Conservation (phyloP, 2,797 vertebrate species). For the Anas bernieri region DNA sequence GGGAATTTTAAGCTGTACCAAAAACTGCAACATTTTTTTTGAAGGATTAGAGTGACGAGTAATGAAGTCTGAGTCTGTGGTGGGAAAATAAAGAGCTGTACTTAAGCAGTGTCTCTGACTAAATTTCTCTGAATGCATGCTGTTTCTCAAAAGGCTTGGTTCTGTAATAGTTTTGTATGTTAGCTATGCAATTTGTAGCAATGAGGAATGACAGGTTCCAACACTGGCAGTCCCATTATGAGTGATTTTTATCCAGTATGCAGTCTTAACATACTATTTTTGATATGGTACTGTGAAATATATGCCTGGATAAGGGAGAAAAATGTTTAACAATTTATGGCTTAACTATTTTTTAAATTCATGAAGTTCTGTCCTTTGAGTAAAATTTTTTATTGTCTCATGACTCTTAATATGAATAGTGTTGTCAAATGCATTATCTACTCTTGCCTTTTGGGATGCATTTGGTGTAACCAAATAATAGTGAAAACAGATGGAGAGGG, state of each 20-base stretch:
- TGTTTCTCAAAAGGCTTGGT: background rate
- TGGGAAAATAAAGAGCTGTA: background rate
- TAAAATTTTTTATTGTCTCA: background rate
- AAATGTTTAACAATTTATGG: background rate
- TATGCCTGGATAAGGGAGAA: background rate
- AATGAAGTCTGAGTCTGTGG: background rate
- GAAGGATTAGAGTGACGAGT: background rate
- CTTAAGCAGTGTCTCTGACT: background rate
- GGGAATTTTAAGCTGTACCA: constrained; percentile 27
- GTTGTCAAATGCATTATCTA: background rate
- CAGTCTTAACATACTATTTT: background rate
- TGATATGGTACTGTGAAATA: background rate
- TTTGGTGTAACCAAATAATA: background rate
- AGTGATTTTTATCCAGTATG: background rate
- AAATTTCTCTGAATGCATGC: background rate
- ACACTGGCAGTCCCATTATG: background rate
- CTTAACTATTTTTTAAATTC: background rate
- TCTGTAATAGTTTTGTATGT: background rate
- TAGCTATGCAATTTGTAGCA: background rate
- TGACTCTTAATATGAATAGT: background rate
- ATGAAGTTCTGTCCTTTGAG: background rate
- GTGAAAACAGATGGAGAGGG: background rate
- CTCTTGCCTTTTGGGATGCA: background rate
- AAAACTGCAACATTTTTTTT: background rate
- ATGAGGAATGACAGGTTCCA: background rate